Evolutionary conservation across 2,797 vertebrate genomes (phyloP).

Genomic region (Rhinella marina): DNA sequence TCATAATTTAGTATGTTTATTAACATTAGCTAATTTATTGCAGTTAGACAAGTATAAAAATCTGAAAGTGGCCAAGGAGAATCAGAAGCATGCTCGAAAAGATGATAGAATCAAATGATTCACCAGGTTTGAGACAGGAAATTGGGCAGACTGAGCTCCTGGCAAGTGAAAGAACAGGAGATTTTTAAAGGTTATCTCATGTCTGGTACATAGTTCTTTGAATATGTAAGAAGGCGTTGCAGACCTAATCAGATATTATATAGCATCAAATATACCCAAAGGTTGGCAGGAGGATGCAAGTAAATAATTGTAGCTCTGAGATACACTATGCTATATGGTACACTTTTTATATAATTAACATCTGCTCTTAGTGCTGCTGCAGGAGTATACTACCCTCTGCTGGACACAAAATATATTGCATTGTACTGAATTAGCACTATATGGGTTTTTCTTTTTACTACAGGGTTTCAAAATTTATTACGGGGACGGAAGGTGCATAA

Average conservation of each 20-base stretch:
- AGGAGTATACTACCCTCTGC: conserved; percentile 52
- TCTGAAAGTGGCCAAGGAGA: neutral
- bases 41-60: neutral
- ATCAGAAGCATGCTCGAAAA: neutral
- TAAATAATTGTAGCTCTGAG: conserved; percentile 6
- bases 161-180: neutral
- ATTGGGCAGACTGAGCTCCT: neutral
- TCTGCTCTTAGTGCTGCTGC: conserved; percentile 11
- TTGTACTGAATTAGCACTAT: neutral
- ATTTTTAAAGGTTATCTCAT: neutral
- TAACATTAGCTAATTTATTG: neutral
- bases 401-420: conserved; percentile 18
- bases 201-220: neutral
- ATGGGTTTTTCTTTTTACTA: neutral
- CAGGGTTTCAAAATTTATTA: conserved; percentile 3
- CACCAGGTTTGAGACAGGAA: neutral
- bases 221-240: neutral
- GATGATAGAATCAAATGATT: conserved; percentile 7
- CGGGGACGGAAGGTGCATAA: neutral
- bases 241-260: conserved; percentile 6
- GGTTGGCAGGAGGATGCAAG: conserved; percentile 1
- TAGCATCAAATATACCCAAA: conserved; percentile 17
- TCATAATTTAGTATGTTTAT: neutral
- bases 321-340: neutral
- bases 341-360: neutral